Evolutionary conservation across 2,113 vertebrate genomes (phyloP), one percentile per base, ranked within the genome.

Genomic region (Gymnogyps californianus): DNA sequence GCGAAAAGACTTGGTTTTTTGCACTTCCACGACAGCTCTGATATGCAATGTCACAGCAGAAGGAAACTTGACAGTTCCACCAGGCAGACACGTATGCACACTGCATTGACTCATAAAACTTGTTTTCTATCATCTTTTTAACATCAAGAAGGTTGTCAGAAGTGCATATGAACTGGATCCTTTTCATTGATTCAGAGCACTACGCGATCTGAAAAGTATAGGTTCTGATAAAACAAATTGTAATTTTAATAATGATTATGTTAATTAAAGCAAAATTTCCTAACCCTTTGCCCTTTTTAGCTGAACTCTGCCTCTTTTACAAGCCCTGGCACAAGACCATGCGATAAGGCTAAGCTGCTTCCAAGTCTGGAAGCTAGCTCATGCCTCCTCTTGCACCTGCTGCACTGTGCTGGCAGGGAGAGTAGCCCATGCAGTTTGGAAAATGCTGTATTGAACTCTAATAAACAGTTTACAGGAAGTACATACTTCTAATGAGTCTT

Each of bases 331-430:
- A 70, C 28, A 90, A 77, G 26, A 86, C 59, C 31, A 55, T 32
- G 34, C 3, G 21, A 47, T 36, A 36, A 40, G 34, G 13, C 36
- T 47, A 72, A 86, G 54, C 28, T 61, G 31, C 75, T 72, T 90
- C 44, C 78, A 82, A n/a, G 44, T 67, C 51, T 88, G 78, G 78
- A 80, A 76, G 52, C 19, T 65, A 74, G 21, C 25, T 94, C 21
- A 24, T 82, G 44, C 57, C 65, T 87, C 47, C 49, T 89, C 71
- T 89, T 96, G 87, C 93, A 97, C 96, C 93, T 96, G 96, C 91
- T 96, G 55, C 65, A 49, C 29, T 38, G 54, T 40, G 26, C n/a
- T 87, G 61, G 80, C 49, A 84, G n/a, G 42, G n/a, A 84, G 38
- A 75, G 46, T 36, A 94, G 59, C 64, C 59, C 59, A 42, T 13